A percentile compares a stretch with the other conserved stretches of the same genome.
phyloP scores from a whole-genome alignment of 2,797 vertebrate genomes.

The Amblyopsis hoosieri region DNA sequence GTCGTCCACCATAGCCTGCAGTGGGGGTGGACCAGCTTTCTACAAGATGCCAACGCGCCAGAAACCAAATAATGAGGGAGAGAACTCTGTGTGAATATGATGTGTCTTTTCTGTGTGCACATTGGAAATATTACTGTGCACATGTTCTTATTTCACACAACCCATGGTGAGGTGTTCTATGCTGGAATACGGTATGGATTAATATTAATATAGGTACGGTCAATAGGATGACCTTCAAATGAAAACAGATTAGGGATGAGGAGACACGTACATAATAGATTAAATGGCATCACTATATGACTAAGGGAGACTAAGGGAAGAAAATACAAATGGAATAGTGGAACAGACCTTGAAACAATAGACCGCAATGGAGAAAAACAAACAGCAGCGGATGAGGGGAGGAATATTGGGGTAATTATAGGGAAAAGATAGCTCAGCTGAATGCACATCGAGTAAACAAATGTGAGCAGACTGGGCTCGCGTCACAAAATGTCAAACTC shows the following conservation, averaged over 20 bases:
- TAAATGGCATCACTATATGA: conserved; percentile 8
- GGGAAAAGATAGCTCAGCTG: conserved; percentile 20
- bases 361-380: conserved; percentile 5
- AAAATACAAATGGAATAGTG: conserved; percentile 1
- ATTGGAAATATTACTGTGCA: no score
- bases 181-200: neutral
- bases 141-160: no score
- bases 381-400: conserved; percentile 17
- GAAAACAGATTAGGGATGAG: neutral
- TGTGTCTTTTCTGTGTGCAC: no score
- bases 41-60: no score
- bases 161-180: no score
- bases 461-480: conserved; percentile 44
- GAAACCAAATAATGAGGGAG: no score
- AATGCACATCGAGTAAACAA: conserved; percentile 9
- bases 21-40: no score
- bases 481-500: conserved; percentile 63
- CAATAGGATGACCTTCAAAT: conserved; percentile 4
- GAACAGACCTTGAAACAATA: neutral
- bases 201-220: neutral
- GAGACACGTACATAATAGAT: no score
- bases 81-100: no score
- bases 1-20: neutral
- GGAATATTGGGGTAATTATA: conserved; percentile 16
- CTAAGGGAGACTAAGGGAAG: conserved; percentile 1